These are phyloP conservation scores for Diceros bicornis DNA, from an alignment of 2,797 vertebrate species.

Conservation along the genomic window DNA sequence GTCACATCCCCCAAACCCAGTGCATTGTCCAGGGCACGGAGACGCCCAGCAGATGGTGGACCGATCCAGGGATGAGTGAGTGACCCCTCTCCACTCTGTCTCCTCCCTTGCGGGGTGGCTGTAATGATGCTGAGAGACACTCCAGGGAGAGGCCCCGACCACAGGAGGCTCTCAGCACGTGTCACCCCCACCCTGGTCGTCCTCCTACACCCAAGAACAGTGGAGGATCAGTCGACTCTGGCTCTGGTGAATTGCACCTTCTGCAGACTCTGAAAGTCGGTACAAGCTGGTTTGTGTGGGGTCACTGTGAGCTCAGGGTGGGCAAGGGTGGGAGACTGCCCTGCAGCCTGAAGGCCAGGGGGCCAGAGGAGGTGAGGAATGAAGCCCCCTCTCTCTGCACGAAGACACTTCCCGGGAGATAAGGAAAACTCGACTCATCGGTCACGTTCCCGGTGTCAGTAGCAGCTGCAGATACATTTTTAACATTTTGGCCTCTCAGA, in stretches of 20 bases:
- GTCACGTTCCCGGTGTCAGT: background rate
- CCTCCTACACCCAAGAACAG: accelerated
- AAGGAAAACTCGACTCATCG: slow-evolving; percentile 66
- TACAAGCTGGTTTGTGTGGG: slow-evolving; percentile 76
- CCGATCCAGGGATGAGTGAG: background rate
- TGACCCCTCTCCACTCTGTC: no score
- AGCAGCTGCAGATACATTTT: background rate
- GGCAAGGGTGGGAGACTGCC: slow-evolving; percentile 69
- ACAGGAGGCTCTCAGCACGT: background rate
- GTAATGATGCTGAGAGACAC: background rate
- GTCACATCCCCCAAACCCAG: background rate
- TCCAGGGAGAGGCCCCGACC: background rate
- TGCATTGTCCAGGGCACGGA: background rate
- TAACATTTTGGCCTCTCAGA: slow-evolving; percentile 25
- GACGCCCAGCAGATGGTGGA: background rate
- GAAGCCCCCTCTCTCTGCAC: slow-evolving; percentile 41
- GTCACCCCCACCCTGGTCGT: accelerated
- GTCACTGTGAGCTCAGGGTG: slow-evolving; percentile 74
- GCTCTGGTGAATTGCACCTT: background rate
- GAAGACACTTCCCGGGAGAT: background rate
- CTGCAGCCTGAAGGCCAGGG: slow-evolving; percentile 66
- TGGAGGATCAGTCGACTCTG: background rate
- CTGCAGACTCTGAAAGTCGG: slow-evolving; percentile 61
- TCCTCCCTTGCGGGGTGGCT: background rate
- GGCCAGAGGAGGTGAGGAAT: slow-evolving; percentile 57